Conservation (phyloP, 2,797 vertebrate species). For the Gymnoscopelus braueri region DNA sequence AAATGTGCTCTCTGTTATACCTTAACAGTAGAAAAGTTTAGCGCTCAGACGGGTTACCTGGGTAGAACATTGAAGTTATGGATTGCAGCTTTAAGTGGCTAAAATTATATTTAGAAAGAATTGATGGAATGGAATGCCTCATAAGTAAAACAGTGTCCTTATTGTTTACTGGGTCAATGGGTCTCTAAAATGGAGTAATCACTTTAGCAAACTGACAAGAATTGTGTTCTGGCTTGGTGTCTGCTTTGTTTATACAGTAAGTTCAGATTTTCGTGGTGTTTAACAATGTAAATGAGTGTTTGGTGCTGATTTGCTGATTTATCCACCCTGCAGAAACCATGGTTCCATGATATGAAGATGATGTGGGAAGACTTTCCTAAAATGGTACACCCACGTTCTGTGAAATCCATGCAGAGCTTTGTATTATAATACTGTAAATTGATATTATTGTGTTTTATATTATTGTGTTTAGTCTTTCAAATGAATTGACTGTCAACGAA, state of each 20-base stretch:
- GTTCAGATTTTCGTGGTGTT: neutral
- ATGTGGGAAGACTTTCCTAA: constrained; percentile 93
- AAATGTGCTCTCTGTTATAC: no score
- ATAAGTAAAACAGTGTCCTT: no score
- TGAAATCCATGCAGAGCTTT: neutral
- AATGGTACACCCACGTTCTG: constrained; percentile 80
- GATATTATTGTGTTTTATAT: neutral
- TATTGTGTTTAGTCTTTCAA: constrained; percentile 1
- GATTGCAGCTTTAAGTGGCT: no score
- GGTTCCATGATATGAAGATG: constrained; percentile 87
- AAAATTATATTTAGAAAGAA: no score
- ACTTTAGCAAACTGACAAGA: no score
- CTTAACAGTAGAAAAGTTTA: no score
- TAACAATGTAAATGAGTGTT: neutral
- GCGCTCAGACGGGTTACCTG: no score
- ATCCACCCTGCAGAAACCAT: constrained; percentile 87
- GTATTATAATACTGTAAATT: neutral
- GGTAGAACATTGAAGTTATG: no score
- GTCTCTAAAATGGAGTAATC: no score
- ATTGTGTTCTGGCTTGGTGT: constrained; percentile 5
- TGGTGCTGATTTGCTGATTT: constrained; percentile 7
- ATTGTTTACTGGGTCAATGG: no score
- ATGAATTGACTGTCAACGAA: neutral
- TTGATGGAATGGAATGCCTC: no score
- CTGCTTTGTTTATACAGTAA: constrained; percentile 1